phyloP scores from a whole-genome alignment of 2,113 vertebrate species.

The Brienomyrus longianalis region DNA sequence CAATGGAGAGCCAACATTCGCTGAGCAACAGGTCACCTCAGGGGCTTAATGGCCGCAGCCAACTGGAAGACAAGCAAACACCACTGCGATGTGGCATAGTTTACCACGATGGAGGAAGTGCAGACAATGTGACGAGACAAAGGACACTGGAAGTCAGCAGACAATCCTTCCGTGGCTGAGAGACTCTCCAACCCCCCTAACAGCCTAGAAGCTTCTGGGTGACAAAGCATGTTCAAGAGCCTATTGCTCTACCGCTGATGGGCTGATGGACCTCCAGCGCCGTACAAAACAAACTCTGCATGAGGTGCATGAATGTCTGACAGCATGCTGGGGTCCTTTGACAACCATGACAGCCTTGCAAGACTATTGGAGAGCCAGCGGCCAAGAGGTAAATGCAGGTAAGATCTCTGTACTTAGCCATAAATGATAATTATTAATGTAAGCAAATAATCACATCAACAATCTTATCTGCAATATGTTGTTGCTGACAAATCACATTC shows the following conservation, averaged over 20 bases:
- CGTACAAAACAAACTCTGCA: background rate
- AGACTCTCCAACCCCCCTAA: background rate
- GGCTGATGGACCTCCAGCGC: background rate
- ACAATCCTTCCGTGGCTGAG: background rate
- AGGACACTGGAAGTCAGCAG: background rate
- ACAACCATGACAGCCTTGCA: background rate
- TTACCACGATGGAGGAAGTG: background rate
- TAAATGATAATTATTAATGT: background rate
- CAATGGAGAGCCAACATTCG: background rate
- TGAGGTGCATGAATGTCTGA: background rate
- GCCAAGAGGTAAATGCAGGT: background rate
- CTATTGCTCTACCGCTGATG: background rate
- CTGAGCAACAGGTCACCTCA: background rate
- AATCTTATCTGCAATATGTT: background rate
- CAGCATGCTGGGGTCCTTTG: background rate
- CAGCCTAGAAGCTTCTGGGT: background rate
- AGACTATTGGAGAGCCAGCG: background rate
- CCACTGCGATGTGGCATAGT: background rate
- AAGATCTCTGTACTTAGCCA: background rate
- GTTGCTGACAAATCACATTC: background rate
- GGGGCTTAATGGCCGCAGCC: background rate
- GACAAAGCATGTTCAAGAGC: background rate
- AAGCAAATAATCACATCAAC: background rate
- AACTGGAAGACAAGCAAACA: background rate
- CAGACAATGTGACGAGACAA: background rate